Evolutionary conservation across 1,140 invertebrate genomes (phyloP), one percentile per base, ranked within the genome.

Genomic region (Microplitis demolitor): DNA sequence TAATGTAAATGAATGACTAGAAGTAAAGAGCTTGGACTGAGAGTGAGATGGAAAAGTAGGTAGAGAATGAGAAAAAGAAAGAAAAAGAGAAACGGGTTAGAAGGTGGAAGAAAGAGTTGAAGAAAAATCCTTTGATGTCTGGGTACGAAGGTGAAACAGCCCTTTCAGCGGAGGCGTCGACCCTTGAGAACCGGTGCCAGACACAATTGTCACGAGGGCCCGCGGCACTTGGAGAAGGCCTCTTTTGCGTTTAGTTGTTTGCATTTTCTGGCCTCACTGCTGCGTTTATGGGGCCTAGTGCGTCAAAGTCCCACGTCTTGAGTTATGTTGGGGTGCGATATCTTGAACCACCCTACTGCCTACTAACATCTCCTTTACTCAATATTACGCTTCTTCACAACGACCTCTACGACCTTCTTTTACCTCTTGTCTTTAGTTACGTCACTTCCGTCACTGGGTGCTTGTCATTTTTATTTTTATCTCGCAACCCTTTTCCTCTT

Each of bases 151-250:
- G 62, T 78, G 77, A 77, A 81, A 76, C 75, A 76, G 74, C 77
- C 78, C 78, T 76, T 83, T 83, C 77, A 83, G 76, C 72, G 71
- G 74, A 84, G 81, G 82, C 82, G 82, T 82, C 83, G 82, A 84
- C 83, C 81, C 82, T 80, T 77, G 80, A 79, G 78, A 76, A 82
- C 76, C 74, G 77, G 61, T 82, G 78, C 79, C 80, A 84, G 82
- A 82, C 82, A 79, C 82, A 80, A 84, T 84, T 84, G 82, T 84
- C 82, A 80, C 77, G 74, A 80, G 77, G 78, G 77, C 37, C 77
- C 72, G 61, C 74, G 70, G 71, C 63, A 77, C 74, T 76, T 72
- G 45, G 69, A 67, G 71, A 34, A 60, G 72, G 74, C 77, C 79
- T 78, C 78, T 73, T 78, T 78, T 77, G 64, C 69, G 61, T 76